Evolutionary conservation across 2,797 vertebrate genomes (phyloP).

Genomic region (Pantherophis vulpinus): DNA sequence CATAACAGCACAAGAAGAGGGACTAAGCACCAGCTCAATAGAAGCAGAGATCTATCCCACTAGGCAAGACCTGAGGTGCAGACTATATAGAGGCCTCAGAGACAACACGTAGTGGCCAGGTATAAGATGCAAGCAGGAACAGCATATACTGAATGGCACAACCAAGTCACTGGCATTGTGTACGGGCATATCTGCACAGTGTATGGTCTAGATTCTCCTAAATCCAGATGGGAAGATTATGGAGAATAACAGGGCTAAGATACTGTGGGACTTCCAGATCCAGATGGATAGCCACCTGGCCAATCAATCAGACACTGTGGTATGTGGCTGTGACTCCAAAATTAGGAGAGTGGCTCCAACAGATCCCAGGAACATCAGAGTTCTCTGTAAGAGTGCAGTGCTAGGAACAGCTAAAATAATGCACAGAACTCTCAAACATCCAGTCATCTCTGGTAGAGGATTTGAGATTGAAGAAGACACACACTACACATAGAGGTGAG

Average conservation of each 20-base stretch:
- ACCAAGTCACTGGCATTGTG: no score
- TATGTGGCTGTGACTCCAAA: neutral
- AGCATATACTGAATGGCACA: neutral
- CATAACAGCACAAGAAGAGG: neutral
- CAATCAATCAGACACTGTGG: neutral
- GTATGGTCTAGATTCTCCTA: neutral
- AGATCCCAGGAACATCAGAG: neutral
- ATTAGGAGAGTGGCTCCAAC: neutral
- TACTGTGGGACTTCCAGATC: neutral
- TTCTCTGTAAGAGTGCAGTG: neutral
- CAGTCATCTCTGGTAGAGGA: neutral
- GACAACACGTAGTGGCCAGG: neutral
- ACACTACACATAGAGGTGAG: neutral
- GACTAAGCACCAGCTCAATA: neutral
- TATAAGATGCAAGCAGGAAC: neutral
- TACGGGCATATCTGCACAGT: neutral
- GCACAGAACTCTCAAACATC: neutral
- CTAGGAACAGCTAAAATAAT: neutral
- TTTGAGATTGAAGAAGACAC: neutral
- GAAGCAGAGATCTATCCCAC: neutral
- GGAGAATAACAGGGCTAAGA: neutral
- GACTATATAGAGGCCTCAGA: neutral
- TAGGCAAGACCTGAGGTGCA: neutral
- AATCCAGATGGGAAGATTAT: neutral
- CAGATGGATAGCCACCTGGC: neutral